Percentiles rank a stretch among this genome's conserved stretches.
Conservation (phyloP, 2,113 vertebrate species). For the Trematomus loennbergii region DNA sequence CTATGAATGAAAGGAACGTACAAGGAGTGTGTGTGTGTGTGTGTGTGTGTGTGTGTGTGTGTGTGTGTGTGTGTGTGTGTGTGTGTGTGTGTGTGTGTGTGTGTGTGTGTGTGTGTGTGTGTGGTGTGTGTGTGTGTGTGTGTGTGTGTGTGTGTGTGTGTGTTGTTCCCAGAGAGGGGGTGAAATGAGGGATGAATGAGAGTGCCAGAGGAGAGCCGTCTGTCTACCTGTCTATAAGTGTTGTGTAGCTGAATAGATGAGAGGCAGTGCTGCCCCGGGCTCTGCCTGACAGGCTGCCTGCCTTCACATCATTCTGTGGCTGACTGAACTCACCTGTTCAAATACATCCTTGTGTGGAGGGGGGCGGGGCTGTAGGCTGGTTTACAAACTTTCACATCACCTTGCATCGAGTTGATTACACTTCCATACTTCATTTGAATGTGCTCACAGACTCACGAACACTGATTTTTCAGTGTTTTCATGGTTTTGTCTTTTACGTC, state of each 20-base stretch:
- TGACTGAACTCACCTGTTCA: conserved; percentile 79
- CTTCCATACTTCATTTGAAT: conserved; percentile 11
- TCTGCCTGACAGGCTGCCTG: conserved; percentile 51
- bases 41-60: too few relatives aligned
- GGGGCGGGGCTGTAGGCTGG: neutral
- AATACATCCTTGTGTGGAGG: conserved; percentile 48
- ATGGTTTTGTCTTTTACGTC: neutral
- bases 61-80: too few relatives aligned
- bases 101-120: neutral
- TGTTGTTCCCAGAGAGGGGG: conserved; percentile 21
- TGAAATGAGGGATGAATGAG: conserved; percentile 41
- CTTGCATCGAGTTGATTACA: neutral
- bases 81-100: too few relatives aligned
- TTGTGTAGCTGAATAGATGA: conserved; percentile 62
- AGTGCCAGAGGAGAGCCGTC: conserved; percentile 49
- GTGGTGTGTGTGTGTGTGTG: neutral
- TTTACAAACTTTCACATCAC: conserved; percentile 25
- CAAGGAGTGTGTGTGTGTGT: neutral
- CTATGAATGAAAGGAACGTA: neutral
- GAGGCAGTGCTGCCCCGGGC: conserved; percentile 55
- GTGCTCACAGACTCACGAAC: neutral
- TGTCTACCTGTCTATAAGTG: conserved; percentile 34
- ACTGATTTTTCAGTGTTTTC: neutral
- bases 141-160: neutral
- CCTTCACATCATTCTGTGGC: conserved; percentile 41